Base-by-base conservation (phyloP, 2,113 vertebrate species). In the Panthera uncia region DNA sequence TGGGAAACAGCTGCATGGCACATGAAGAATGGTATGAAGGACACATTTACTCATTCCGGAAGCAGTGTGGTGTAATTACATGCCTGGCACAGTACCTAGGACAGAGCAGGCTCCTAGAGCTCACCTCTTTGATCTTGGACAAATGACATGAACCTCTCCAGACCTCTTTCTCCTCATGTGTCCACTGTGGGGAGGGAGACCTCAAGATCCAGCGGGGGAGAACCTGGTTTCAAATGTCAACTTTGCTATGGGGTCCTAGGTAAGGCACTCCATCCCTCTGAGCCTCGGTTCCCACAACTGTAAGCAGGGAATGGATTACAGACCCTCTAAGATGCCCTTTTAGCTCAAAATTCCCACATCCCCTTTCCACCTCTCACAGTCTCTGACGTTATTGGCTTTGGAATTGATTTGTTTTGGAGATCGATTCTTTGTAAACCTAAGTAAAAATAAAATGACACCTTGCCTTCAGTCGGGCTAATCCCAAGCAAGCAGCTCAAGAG, bases 351-450 rank as follows among this genome's bases (percentile, higher is more conserved):
- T 79, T 78, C n/a, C 18, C 14, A 55, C 31, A 66, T 12, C 52
- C 61, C 63, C 63, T 91, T 90, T 82, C 55, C 94, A 80, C 33
- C n/a, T 52, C 68, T 89, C 66, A 63, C 38, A 41, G 1, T 27
- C 73, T 94, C 88, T 86, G 78, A 76, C 91, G 74, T 86, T 96
- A 84, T 36, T 95, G 82, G 45, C 65, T 87, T 97, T 92, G 14
- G 74, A 90, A 96, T 84, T 90, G 86, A 95, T 88, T 80, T 97
- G 55, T 89, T 84, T 96, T 73, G 36, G 89, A 95, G 81, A 92
- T 71, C 12, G 79, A 84, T 91, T 89, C 95, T 95, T 50, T 73
- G 66, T 93, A 48, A 94, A 82, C 89, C 52, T 36, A 50, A 85
- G 66, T 93, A 21, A 78, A 86, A 86, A 83, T 78, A 93, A 91